These are phyloP conservation scores for Aramus guarauna DNA, from an alignment of 2,113 vertebrate species.

Conservation along the genomic window DNA sequence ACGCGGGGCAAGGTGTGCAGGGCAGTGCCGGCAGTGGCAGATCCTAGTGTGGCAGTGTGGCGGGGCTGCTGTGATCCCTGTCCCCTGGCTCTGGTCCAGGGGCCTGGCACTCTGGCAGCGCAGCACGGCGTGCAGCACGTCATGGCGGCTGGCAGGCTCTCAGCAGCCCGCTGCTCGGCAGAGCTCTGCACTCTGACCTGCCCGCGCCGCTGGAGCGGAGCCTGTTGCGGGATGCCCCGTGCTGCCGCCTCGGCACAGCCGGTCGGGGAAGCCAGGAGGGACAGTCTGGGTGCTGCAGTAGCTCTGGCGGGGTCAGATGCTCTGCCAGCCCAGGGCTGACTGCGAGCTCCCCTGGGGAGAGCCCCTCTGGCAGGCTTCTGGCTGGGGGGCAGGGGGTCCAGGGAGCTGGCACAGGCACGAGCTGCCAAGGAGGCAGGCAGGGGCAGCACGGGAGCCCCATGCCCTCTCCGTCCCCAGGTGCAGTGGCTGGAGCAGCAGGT, in stretches of 20 bases:
- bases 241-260: rapidly evolving
- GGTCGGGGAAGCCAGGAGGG: not conserved
- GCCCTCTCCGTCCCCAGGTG: constrained; percentile 72
- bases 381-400: rapidly evolving
- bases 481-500: constrained; percentile 94
- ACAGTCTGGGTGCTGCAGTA: rapidly evolving
- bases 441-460: rapidly evolving
- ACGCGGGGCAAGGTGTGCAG: rapidly evolving
- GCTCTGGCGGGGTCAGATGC: not conserved
- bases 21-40: not conserved
- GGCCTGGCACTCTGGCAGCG: rapidly evolving
- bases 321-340: not conserved
- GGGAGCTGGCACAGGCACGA: rapidly evolving
- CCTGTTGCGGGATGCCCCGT: rapidly evolving
- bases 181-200: not conserved
- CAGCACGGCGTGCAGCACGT: rapidly evolving
- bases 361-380: not conserved
- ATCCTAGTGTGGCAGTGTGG: rapidly evolving
- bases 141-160: not conserved
- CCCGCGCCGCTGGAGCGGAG: not conserved
- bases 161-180: rapidly evolving
- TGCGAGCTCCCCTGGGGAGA: not conserved
- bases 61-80: not conserved
- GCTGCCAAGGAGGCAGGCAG: rapidly evolving
- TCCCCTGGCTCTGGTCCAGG: not conserved